Percentiles rank a stretch among this genome's conserved stretches.
Conservation (phyloP, 1,140 invertebrate genomes). For the Atta colombica region DNA sequence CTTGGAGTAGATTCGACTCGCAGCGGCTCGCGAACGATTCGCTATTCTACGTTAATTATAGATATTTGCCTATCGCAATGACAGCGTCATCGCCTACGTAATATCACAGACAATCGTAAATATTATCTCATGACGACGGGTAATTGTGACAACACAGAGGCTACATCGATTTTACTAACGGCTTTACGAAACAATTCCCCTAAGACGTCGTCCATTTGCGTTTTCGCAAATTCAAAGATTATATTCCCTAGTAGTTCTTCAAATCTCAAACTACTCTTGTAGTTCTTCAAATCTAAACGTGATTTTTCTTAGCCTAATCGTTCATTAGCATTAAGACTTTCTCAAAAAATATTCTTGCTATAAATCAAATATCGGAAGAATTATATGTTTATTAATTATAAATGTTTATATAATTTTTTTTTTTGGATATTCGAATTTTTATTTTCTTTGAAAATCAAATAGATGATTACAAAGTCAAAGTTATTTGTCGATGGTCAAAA, state of each 20-base stretch:
- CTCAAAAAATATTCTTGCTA: background rate
- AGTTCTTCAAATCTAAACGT: background rate
- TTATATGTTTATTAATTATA: background rate
- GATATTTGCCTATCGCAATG: conserved; percentile 60
- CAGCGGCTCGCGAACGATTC: background rate
- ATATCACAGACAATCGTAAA: conserved; percentile 74
- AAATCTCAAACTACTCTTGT: background rate
- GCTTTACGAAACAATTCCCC: background rate
- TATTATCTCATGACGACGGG: conserved; percentile 51
- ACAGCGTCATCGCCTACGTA: conserved; percentile 66
- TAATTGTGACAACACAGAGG: conserved; percentile 41
- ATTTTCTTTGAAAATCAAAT: background rate
- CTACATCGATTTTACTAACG: conserved; percentile 47
- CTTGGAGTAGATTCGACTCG: background rate
- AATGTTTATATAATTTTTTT: too few relatives aligned
- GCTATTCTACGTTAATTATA: conserved; percentile 45
- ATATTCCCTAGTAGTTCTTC: background rate
- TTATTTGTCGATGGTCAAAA: background rate
- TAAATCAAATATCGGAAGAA: conserved; percentile 4
- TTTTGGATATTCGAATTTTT: too few relatives aligned
- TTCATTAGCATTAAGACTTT: background rate
- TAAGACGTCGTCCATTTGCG: background rate
- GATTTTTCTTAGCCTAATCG: background rate
- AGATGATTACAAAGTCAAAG: background rate
- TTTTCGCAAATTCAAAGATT: background rate